These are phyloP conservation scores for Picathartes gymnocephalus DNA, from an alignment of 2,113 vertebrate genomes.

Conservation along the genomic window DNA sequence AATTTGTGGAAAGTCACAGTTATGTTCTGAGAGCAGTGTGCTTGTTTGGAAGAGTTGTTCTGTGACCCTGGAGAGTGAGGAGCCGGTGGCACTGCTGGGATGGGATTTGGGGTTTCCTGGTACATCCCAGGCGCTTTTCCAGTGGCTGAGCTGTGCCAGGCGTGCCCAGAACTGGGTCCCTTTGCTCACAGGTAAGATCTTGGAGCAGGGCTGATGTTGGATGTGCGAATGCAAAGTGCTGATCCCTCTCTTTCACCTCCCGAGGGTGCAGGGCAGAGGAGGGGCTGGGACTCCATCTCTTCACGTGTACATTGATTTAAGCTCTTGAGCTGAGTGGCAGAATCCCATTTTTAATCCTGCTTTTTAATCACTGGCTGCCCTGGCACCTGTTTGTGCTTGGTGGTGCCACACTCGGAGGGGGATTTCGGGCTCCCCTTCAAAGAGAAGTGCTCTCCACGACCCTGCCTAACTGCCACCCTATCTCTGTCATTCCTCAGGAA, in stretches of 20 bases:
- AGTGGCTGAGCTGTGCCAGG: background rate
- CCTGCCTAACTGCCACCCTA: slow-evolving; percentile 20
- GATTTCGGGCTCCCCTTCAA: background rate
- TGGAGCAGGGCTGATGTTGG: background rate
- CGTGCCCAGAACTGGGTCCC: background rate
- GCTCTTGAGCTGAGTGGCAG: background rate
- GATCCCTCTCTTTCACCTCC: background rate
- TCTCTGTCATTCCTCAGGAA: slow-evolving; percentile 75
- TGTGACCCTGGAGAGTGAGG: background rate
- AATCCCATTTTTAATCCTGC: background rate
- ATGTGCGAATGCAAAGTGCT: background rate
- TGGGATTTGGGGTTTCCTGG: background rate
- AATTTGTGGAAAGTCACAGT: background rate
- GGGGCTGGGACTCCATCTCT: background rate
- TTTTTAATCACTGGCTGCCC: background rate
- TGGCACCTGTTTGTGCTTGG: background rate
- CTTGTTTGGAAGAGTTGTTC: background rate
- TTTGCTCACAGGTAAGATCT: background rate
- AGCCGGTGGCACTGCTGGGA: background rate
- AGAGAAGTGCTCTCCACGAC: background rate
- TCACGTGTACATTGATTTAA: background rate
- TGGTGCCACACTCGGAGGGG: background rate
- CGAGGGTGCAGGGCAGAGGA: background rate
- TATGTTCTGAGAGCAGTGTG: background rate
- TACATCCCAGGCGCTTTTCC: background rate